Conservation (phyloP, 2,797 vertebrate genomes). For the Linurgus olivaceus region DNA sequence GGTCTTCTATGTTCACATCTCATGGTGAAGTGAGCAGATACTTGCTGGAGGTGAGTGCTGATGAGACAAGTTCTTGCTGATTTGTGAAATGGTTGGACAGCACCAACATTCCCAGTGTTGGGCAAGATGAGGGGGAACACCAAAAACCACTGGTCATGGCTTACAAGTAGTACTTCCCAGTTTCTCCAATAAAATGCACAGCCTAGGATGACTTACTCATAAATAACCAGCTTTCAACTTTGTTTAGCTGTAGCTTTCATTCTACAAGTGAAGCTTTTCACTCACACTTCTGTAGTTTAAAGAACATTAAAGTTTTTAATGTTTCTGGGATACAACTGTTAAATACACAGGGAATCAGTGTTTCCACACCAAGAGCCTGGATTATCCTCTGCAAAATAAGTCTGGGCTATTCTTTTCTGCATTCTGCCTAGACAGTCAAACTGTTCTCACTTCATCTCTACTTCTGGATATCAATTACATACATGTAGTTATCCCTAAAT, state of each 20-base stretch:
- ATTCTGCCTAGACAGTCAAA: not conserved
- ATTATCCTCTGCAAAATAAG: not conserved
- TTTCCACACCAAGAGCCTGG: not conserved
- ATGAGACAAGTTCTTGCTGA: not conserved
- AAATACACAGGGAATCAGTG: not conserved
- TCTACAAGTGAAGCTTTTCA: not conserved
- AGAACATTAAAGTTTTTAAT: not conserved
- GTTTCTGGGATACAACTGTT: not conserved
- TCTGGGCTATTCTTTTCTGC: not conserved
- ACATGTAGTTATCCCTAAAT: rapidly evolving
- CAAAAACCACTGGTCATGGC: not conserved
- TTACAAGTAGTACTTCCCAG: not conserved
- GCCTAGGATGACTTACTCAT: not conserved
- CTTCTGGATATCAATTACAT: not conserved
- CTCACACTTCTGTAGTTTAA: not conserved
- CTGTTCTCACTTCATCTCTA: not conserved
- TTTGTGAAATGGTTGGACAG: not conserved
- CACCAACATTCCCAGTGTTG: not conserved
- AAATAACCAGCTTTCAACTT: not conserved
- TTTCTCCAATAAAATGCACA: not conserved
- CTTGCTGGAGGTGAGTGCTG: not conserved
- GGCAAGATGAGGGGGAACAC: not conserved
- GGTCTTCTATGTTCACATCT: not conserved
- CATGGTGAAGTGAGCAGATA: not conserved
- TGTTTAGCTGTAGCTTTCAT: not conserved